Percentiles rank a stretch among this genome's conserved stretches.
Conservation (phyloP, 2,113 vertebrate species). For the Danionella cerebrum region DNA sequence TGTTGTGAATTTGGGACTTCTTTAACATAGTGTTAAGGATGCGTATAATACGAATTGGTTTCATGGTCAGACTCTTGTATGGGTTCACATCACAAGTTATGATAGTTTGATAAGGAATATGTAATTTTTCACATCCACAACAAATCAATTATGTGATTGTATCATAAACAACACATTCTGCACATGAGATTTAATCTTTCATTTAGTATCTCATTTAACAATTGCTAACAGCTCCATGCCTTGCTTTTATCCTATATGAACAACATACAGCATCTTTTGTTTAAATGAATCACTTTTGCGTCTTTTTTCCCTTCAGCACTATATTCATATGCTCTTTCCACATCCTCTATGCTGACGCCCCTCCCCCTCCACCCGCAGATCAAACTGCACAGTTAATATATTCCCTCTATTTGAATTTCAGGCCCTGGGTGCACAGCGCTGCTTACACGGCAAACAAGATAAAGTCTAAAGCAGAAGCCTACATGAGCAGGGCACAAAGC, state of each 20-base stretch:
- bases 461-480: conserved; percentile 33
- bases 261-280: neutral
- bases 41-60: no score
- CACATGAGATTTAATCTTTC: no score
- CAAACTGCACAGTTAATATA: conserved; percentile 39
- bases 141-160: no score
- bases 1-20: no score
- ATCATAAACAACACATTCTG: no score
- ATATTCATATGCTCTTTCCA: neutral
- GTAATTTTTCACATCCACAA: no score
- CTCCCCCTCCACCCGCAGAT: conserved; percentile 7
- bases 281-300: neutral
- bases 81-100: no score
- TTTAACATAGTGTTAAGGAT: no score
- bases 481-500: conserved; percentile 44
- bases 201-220: neutral
- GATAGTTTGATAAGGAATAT: no score
- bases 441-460: conserved; percentile 45
- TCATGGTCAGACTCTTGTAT: no score
- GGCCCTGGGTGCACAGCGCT: conserved; percentile 41
- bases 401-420: conserved; percentile 32
- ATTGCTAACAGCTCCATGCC: neutral
- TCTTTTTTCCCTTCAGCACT: neutral
- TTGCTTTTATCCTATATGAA: neutral
- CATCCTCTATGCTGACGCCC: neutral